Percentiles rank a stretch among this genome's conserved stretches.
Conservation (phyloP, 2,888 invertebrate species). For the Ctenicera cuprea region DNA sequence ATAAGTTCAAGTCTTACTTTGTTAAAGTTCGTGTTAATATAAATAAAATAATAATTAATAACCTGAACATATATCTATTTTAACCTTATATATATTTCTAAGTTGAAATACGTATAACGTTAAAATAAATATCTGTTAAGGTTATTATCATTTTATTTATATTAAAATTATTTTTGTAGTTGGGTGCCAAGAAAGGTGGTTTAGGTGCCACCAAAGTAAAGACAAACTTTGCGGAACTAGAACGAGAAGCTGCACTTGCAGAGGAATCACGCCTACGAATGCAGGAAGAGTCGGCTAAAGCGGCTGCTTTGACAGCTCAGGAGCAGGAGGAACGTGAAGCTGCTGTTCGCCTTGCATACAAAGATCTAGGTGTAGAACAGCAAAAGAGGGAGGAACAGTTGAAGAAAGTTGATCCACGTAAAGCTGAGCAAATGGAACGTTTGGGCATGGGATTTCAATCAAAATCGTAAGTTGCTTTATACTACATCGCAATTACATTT, state of each 20-base stretch:
- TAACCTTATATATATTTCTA: too few relatives aligned
- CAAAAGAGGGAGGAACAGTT: constrained; percentile 84
- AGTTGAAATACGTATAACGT: too few relatives aligned
- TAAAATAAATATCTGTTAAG: too few relatives aligned
- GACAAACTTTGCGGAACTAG: constrained; percentile 96
- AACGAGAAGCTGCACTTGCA: constrained; percentile 90
- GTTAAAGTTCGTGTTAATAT: too few relatives aligned
- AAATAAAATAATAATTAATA: too few relatives aligned
- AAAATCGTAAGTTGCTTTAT: constrained; percentile 71
- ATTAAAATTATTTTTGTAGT: constrained; percentile 71
- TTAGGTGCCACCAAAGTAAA: constrained; percentile 96
- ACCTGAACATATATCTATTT: too few relatives aligned
- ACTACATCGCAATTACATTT: not conserved
- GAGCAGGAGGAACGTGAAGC: constrained; percentile 83
- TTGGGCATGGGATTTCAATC: constrained; percentile 92
- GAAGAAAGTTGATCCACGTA: constrained; percentile 84
- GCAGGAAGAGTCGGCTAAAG: constrained; percentile 71
- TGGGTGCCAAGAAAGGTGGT: constrained; percentile 91
- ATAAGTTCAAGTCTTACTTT: too few relatives aligned
- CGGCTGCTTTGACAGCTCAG: constrained; percentile 72
- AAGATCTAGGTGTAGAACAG: constrained; percentile 81
- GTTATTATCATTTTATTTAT: too few relatives aligned
- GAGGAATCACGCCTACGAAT: constrained; percentile 79
- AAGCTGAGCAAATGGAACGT: constrained; percentile 92
- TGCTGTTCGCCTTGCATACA: constrained; percentile 84